Evolutionary conservation across 2,113 vertebrate genomes (phyloP).

Genomic region (Notothenia rossii): DNA sequence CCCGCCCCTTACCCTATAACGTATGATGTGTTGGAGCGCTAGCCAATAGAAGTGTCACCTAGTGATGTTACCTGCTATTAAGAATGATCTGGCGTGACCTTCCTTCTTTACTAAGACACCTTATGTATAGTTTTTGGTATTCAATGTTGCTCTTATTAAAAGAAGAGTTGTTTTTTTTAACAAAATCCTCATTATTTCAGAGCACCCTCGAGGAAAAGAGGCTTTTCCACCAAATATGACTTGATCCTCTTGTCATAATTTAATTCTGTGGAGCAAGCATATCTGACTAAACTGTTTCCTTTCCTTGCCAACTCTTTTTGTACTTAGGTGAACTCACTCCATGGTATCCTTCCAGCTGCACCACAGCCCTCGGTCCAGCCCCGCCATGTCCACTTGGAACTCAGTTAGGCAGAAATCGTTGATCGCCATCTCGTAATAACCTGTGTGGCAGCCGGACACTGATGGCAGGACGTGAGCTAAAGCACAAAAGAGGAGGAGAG

Average conservation of each 20-base stretch:
- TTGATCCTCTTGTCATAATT: not conserved
- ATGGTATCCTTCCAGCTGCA: constrained; percentile 79
- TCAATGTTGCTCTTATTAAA: not conserved
- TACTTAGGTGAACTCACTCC: constrained; percentile 65
- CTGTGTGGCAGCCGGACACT: constrained; percentile 51
- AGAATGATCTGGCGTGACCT: no score
- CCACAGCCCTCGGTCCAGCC: constrained; percentile 69
- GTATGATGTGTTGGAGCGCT: no score
- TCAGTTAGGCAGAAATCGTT: constrained; percentile 59
- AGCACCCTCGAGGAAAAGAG: not conserved
- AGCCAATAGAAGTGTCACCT: no score
- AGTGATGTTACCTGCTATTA: no score
- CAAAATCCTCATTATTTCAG: no score
- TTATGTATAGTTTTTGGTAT: not conserved
- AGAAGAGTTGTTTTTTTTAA: not conserved
- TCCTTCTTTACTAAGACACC: no score
- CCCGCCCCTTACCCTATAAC: no score
- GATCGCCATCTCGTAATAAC: constrained; percentile 60
- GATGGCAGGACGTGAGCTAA: constrained; percentile 50
- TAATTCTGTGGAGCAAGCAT: no score
- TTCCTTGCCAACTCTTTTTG: not conserved
- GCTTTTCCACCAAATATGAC: not conserved
- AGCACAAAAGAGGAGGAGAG: not conserved
- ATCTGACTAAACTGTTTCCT: not conserved
- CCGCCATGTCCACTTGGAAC: constrained; percentile 69